Evolutionary conservation across 2,797 vertebrate genomes (phyloP).

Genomic region (Apogon hyalosoma): DNA sequence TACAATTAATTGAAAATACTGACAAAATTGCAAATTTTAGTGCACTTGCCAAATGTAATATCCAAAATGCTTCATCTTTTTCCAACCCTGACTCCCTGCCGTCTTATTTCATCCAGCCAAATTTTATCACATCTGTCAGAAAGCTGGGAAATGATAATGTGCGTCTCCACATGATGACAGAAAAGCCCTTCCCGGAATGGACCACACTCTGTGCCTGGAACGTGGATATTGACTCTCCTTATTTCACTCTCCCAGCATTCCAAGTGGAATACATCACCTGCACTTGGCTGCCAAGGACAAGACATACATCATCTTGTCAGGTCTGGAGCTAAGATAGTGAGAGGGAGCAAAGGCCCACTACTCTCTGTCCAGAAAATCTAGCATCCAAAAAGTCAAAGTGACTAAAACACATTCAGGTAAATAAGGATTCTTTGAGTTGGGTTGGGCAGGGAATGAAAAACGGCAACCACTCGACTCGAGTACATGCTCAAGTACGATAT

Average conservation of each 20-base stretch:
- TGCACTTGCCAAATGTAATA: no score
- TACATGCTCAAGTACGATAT: conserved; percentile 6
- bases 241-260: conserved; percentile 66
- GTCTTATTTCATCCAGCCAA: background rate
- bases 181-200: conserved; percentile 30
- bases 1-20: no score
- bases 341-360: conserved; percentile 35
- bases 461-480: background rate
- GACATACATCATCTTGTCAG: conserved; percentile 75
- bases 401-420: conserved; percentile 33
- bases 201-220: conserved; percentile 46
- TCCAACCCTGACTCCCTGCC: no score
- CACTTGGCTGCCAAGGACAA: conserved; percentile 69
- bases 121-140: conserved; percentile 36
- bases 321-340: conserved; percentile 36
- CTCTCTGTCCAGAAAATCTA: conserved; percentile 42
- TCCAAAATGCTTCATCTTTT: no score
- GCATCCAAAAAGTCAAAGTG: conserved; percentile 24
- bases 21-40: no score
- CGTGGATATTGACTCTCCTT: conserved; percentile 39
- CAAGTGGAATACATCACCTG: conserved; percentile 72
- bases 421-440: conserved; percentile 47
- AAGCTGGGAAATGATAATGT: conserved; percentile 24
- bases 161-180: conserved; percentile 27
- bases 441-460: conserved; percentile 13